Evolutionary conservation across 2,888 invertebrate species (phyloP).

Genomic region (Tillus elongatus): DNA sequence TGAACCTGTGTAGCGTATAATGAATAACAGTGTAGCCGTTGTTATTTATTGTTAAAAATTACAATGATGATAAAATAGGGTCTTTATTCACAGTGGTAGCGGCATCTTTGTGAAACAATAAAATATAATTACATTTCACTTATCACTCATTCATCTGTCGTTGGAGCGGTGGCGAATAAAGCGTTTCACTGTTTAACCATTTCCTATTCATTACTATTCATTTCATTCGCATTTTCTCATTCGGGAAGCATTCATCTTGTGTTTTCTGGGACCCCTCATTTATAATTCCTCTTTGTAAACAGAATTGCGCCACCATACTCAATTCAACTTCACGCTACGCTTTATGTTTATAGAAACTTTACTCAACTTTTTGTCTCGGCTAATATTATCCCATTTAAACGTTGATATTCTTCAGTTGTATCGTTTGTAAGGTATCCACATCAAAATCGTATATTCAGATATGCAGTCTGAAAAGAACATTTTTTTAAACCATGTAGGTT

Average conservation of each 20-base stretch:
- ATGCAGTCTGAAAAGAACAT: no score
- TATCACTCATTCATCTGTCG: constrained; percentile 41
- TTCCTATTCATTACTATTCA: constrained; percentile 42
- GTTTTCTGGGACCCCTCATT: constrained; percentile 34
- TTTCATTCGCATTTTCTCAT: constrained; percentile 40
- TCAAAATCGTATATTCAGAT: no score
- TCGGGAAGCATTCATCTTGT: constrained; percentile 38
- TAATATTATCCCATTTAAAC: no score
- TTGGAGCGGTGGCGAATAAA: constrained; percentile 35
- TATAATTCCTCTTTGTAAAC: constrained; percentile 33
- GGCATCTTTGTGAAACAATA: constrained; percentile 39
- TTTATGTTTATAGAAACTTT: constrained; percentile 27
- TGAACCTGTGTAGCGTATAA: no score
- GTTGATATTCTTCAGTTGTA: no score
- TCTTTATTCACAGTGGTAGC: no score
- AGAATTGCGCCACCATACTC: constrained; percentile 23
- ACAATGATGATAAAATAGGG: no score
- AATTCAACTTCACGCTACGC: constrained; percentile 26
- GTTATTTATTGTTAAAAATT: no score
- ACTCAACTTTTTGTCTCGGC: no score
- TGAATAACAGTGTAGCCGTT: no score
- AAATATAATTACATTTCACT: constrained; percentile 42
- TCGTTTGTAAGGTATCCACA: no score
- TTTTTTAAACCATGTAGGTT: no score
- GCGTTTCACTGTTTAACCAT: constrained; percentile 39